phyloP scores from a whole-genome alignment of 1,140 invertebrate genomes.

The Trypoxylus dichotomus region DNA sequence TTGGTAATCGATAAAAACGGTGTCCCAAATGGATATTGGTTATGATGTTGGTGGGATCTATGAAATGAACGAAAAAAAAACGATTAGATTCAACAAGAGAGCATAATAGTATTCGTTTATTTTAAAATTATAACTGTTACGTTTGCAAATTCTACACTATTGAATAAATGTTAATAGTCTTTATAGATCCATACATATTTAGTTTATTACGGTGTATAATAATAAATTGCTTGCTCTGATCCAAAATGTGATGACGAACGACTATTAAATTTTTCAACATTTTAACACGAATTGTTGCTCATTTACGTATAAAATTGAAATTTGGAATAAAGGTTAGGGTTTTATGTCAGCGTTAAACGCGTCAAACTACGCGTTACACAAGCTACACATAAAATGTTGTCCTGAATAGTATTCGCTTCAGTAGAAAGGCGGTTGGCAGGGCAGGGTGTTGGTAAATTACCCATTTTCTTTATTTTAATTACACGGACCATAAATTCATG shows the following conservation, averaged over 20 bases:
- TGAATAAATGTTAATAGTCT: too few species aligned
- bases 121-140: too few species aligned
- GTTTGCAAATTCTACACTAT: too few species aligned
- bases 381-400: not conserved
- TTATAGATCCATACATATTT: too few species aligned
- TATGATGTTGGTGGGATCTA: too few species aligned
- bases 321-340: not conserved
- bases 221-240: not conserved
- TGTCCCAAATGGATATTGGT: too few species aligned
- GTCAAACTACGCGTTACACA: not conserved
- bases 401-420: not conserved
- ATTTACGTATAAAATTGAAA: not conserved
- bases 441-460: not conserved
- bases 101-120: too few species aligned
- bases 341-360: not conserved
- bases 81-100: too few species aligned
- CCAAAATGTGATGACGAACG: too few species aligned
- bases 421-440: not conserved
- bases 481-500: conserved; percentile 13
- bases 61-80: too few species aligned
- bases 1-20: too few species aligned
- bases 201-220: not conserved
- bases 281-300: not conserved
- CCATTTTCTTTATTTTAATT: not conserved
- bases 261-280: too few species aligned